Base-by-base conservation (phyloP, 2,113 vertebrate species). In the Gnathonemus longibarbis region DNA sequence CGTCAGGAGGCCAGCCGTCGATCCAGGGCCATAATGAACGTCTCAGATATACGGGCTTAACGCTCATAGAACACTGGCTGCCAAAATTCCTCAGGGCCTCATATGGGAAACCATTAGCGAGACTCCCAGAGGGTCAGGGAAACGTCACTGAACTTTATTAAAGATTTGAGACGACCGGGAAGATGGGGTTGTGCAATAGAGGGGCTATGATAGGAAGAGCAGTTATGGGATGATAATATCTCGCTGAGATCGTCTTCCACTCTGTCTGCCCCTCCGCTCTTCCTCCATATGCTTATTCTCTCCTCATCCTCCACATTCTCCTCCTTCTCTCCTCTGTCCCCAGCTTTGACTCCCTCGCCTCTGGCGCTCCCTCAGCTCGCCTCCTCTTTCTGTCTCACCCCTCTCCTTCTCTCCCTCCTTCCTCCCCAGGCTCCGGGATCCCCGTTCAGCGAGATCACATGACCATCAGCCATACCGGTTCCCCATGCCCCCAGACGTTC, bases 361-460 rank as follows among this genome's bases (percentile, higher is more conserved):
- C 39, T 70, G 49, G 42, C n/a, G 31, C 24, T 45, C 4, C 13
- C 27, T 50, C 19, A n/a, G 27, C 15, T 31, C 15, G 3, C 62
- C 66, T 83, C 91, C 56, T 70, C 52, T 88, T 87, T 88, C 87
- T 24, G 6, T 35, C 70, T 77, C 62, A 35, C 27, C 58, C 88
- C 58, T 90, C 89, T 74, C 35, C 1, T 58, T 86, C 84, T 88
- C 89, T 66, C 52, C 24, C 84, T 86, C 19, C 84, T 48, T 88
- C 70, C 52, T 84, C 83, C 83, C 49, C 88, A 98, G 97, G 94
- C 95, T 96, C 94, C 95, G 96, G 94, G 96, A 96, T 92, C 96
- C 96, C 95, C 93, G 91, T 96, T 96, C 96, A 94, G 96, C 96
- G 96, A 97, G 96, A 96, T 97, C 96, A 97, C 97, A 96, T 97